phyloP scores from a whole-genome alignment of 2,797 vertebrate genomes.

The Luscinia megarhynchos region DNA sequence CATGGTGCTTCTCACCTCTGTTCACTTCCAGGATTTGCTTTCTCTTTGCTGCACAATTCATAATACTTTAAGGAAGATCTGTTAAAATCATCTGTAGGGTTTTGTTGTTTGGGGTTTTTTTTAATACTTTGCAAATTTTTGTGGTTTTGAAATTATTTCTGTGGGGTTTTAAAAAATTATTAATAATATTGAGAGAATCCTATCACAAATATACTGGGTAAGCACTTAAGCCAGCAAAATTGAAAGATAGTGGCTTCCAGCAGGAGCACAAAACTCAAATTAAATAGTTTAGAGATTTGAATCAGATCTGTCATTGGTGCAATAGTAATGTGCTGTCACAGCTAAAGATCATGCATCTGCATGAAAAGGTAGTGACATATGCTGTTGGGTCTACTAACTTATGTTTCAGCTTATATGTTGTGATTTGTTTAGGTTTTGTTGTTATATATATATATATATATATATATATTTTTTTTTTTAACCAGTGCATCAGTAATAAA shows the following conservation, averaged over 20 bases:
- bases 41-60: neutral
- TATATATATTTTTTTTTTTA: neutral
- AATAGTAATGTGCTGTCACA: neutral
- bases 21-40: neutral
- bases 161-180: rapidly evolving
- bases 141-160: neutral
- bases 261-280: neutral
- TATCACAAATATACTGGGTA: neutral
- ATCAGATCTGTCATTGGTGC: neutral
- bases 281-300: neutral
- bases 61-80: neutral
- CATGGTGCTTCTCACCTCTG: neutral
- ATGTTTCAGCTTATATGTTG: neutral
- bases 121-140: neutral
- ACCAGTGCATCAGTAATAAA: neutral
- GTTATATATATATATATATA: no score
- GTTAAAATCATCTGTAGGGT: neutral
- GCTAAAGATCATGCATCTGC: neutral
- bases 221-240: neutral
- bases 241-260: neutral
- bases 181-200: neutral
- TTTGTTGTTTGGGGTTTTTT: neutral
- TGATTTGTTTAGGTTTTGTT: neutral
- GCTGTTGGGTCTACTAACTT: neutral
- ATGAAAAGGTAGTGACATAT: neutral